Evolutionary conservation across 2,797 vertebrate species (phyloP).

Genomic region (Masticophis lateralis): DNA sequence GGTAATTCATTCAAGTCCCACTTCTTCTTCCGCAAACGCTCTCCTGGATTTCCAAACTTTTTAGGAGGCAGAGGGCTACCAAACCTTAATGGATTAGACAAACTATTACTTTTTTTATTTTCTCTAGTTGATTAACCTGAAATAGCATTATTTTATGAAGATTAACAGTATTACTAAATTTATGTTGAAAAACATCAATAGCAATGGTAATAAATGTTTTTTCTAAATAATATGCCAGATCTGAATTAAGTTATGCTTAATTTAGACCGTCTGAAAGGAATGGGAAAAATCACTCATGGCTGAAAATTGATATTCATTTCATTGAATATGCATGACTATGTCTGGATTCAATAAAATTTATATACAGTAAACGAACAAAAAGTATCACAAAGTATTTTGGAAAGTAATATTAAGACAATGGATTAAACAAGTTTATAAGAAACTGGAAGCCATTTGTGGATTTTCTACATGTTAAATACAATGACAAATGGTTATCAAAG

Average conservation of each 20-base stretch:
- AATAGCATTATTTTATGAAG: neutral
- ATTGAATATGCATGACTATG: neutral
- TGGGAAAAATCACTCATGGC: neutral
- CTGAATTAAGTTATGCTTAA: neutral
- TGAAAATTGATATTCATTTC: neutral
- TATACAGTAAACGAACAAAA: neutral
- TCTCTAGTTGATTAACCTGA: neutral
- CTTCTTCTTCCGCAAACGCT: constrained; percentile 92
- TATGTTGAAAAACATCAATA: neutral
- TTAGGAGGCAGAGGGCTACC: constrained; percentile 84
- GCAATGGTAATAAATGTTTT: neutral
- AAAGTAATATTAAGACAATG: neutral
- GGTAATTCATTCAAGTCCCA: constrained; percentile 94
- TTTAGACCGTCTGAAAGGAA: neutral
- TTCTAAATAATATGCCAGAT: neutral
- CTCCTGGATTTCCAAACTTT: constrained; percentile 96
- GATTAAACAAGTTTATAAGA: neutral
- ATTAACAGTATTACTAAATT: neutral
- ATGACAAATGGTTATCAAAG: neutral
- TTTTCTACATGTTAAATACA: neutral
- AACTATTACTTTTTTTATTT: neutral
- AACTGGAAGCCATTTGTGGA: neutral
- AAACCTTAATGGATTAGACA: constrained; percentile 40
- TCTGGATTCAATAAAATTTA: neutral
- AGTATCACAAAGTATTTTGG: neutral